phyloP scores from a whole-genome alignment of 2,113 vertebrate species.

The Diphyllodes magnificus region DNA sequence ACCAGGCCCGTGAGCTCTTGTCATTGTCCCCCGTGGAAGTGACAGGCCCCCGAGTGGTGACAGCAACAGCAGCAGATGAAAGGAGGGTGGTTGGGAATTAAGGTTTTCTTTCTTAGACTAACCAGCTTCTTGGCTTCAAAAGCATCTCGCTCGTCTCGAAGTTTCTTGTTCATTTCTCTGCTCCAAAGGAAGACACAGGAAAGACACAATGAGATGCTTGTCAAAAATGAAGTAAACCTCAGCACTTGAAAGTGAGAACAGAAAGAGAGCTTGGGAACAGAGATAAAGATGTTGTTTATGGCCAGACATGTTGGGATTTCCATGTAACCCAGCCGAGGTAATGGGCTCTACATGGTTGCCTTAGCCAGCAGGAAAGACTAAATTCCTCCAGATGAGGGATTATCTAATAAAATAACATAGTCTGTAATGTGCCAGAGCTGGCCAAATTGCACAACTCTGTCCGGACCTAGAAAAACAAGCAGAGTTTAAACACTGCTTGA shows the following conservation, averaged over 20 bases:
- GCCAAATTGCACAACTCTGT: background rate
- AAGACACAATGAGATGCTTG: background rate
- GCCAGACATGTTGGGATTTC: background rate
- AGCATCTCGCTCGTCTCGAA: conserved; percentile 89
- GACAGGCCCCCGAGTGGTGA: conserved; percentile 51
- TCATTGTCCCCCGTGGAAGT: conserved; percentile 67
- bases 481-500: background rate
- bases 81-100: conserved; percentile 48
- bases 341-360: background rate
- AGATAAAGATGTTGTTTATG: background rate
- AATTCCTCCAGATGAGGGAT: background rate
- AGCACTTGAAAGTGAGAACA: background rate
- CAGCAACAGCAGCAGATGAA: conserved; percentile 73
- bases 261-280: background rate
- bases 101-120: conserved; percentile 74
- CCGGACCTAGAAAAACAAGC: background rate
- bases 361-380: background rate
- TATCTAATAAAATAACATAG: background rate
- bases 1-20: background rate
- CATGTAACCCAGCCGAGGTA: background rate
- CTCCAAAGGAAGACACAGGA: conserved; percentile 20
- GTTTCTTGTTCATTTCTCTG: conserved; percentile 92
- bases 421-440: background rate
- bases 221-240: background rate
- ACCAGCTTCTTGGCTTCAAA: conserved; percentile 85